phyloP scores from a whole-genome alignment of 2,888 invertebrate species.

The Nysson spinosus region DNA sequence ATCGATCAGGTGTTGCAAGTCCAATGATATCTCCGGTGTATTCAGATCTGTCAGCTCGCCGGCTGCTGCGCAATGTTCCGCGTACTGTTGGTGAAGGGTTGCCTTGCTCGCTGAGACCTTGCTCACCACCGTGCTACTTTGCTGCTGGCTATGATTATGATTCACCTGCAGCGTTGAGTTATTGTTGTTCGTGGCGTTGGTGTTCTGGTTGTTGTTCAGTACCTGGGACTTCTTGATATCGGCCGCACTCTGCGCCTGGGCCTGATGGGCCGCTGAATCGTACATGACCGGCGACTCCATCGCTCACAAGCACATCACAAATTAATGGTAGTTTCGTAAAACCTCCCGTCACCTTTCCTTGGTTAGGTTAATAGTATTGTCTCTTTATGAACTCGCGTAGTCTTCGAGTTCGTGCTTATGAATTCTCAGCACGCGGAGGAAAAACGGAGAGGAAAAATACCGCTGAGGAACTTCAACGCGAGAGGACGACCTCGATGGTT shows the following conservation, averaged over 20 bases:
- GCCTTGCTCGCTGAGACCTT: constrained; percentile 80
- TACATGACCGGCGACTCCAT: constrained; percentile 95
- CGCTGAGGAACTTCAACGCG: constrained; percentile 39
- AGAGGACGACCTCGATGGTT: constrained; percentile 38
- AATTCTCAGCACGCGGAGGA: not conserved
- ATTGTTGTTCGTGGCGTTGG: constrained; percentile 75
- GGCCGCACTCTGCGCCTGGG: constrained; percentile 77
- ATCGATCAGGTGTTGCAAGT: constrained; percentile 94
- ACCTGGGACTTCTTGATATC: constrained; percentile 81
- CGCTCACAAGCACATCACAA: constrained; percentile 72
- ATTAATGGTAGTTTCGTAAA: not conserved
- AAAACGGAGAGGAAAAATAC: constrained; percentile 5
- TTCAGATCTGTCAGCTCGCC: constrained; percentile 92
- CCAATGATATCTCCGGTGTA: constrained; percentile 94
- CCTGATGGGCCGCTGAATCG: constrained; percentile 82
- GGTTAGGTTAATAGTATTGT: not conserved
- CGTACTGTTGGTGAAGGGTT: constrained; percentile 85
- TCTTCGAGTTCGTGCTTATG: not conserved
- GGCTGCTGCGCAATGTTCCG: constrained; percentile 82
- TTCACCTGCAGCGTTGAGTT: constrained; percentile 78
- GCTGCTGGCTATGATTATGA: constrained; percentile 79
- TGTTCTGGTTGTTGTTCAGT: constrained; percentile 76
- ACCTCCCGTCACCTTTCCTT: too few species aligned
- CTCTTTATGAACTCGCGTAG: not conserved
- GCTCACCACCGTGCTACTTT: constrained; percentile 78